phyloP scores from a whole-genome alignment of 1,140 invertebrate species.

The Plutomurus gul region DNA sequence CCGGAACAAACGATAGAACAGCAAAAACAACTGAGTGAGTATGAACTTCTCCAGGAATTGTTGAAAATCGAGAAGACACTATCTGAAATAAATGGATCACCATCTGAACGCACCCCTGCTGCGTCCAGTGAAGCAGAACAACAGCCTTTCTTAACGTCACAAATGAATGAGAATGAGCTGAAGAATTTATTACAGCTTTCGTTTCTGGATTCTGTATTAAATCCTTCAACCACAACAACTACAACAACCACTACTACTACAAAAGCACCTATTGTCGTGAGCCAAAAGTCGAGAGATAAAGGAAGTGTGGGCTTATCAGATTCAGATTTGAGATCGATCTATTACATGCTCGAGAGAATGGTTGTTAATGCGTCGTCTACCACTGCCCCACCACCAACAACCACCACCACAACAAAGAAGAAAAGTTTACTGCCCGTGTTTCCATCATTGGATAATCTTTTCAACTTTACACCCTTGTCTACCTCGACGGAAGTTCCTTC shows the following conservation, averaged over 20 bases:
- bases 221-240: not conserved
- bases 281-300: not conserved
- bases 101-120: not conserved
- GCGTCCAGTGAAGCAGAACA: too few relatives aligned
- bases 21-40: not conserved
- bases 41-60: not conserved
- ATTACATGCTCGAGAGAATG: conserved; percentile 4
- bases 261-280: not conserved
- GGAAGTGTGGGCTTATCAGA: not conserved
- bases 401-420: not conserved
- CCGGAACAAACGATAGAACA: too few relatives aligned
- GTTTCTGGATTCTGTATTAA: not conserved
- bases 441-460: conserved; percentile 14
- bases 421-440: not conserved
- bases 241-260: conserved; percentile 21
- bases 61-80: not conserved
- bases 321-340: not conserved
- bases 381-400: not conserved
- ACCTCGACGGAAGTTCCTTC: conserved; percentile 22
- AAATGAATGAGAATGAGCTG: not conserved
- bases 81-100: not conserved
- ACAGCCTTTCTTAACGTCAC: too few relatives aligned
- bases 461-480: not conserved
- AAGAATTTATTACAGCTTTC: not conserved
- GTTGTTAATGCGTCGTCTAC: not conserved